Percentiles rank a stretch among this genome's conserved stretches.
These are phyloP conservation scores for Drosophila nasuta DNA, from an alignment of 1,140 invertebrate species.

Conservation along the genomic window DNA sequence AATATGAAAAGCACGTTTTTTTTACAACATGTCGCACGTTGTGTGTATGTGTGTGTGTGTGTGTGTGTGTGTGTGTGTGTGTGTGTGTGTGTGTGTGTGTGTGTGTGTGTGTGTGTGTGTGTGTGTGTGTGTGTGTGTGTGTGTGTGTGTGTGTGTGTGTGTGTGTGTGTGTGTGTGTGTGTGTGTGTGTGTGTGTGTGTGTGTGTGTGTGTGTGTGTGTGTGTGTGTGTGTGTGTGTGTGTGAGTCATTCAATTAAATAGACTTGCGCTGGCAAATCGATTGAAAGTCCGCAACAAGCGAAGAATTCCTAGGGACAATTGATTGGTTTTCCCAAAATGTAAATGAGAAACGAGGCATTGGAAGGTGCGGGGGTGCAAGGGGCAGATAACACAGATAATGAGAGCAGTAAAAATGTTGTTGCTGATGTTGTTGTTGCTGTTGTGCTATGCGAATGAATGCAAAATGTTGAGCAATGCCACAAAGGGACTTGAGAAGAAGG, in stretches of 20 bases:
- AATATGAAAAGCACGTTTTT: conserved; percentile 69
- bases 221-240: conserved; percentile 28
- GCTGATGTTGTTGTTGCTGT: neutral
- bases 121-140: too few species aligned
- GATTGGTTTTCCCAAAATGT: conserved; percentile 60
- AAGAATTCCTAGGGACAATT: conserved; percentile 70
- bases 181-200: too few species aligned
- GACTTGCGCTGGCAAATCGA: conserved; percentile 25
- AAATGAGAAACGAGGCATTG: conserved; percentile 8
- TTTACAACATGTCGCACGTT: conserved; percentile 28
- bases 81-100: too few species aligned
- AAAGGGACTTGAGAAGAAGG: neutral
- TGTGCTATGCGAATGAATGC: conserved; percentile 26
- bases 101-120: too few species aligned
- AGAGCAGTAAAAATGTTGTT: neutral
- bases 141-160: too few species aligned
- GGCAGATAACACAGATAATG: conserved; percentile 9
- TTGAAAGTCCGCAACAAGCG: conserved; percentile 14
- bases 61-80: too few species aligned
- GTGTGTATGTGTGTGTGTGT: conserved; percentile 1
- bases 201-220: too few species aligned
- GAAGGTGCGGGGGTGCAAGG: neutral
- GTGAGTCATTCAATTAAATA: conserved; percentile 61
- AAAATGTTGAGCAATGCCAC: conserved; percentile 22
- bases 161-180: too few species aligned